Evolutionary conservation across 92 coral and sea anemone species (phyloP).

Genomic region (Phenganax stokvisi): DNA sequence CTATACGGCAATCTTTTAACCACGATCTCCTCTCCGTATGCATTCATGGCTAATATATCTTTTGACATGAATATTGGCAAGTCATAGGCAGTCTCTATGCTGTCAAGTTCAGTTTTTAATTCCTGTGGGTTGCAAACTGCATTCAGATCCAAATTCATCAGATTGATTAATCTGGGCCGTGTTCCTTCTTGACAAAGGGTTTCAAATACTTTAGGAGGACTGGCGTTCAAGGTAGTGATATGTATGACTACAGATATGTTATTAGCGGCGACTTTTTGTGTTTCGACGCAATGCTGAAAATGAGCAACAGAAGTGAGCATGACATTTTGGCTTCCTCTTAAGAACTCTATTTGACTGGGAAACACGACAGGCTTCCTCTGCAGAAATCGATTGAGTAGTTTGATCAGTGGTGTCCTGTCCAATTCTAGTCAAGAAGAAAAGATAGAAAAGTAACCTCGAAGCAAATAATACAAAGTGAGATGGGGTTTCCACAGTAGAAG

Average conservation of each 20-base stretch:
- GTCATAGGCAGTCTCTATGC: conserved; percentile 46
- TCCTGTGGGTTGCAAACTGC: conserved; percentile 37
- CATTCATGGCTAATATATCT: conserved; percentile 74
- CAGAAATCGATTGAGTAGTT: conserved; percentile 4
- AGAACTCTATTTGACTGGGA: neutral
- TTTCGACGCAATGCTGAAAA: neutral
- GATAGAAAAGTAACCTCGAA: neutral
- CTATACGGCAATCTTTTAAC: conserved; percentile 46
- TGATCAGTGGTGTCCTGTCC: neutral
- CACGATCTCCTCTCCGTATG: conserved; percentile 57
- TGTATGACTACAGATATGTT: conserved; percentile 26
- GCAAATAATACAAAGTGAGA: neutral
- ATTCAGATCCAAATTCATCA: conserved; percentile 45
- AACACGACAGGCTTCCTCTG: neutral
- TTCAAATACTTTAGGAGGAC: neutral
- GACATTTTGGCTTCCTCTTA: neutral
- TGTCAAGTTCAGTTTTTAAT: conserved; percentile 40
- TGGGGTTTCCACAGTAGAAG: neutral
- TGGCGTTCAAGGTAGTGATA: neutral
- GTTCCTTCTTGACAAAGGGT: neutral
- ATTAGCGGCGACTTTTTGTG: neutral
- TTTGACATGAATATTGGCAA: conserved; percentile 57
- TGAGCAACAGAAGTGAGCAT: neutral
- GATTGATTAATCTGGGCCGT: conserved; percentile 55
- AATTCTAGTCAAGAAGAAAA: neutral